Evolutionary conservation across 1,140 invertebrate genomes (phyloP), one percentile per base, ranked within the genome.

Genomic region (Drosophila ercepeae): DNA sequence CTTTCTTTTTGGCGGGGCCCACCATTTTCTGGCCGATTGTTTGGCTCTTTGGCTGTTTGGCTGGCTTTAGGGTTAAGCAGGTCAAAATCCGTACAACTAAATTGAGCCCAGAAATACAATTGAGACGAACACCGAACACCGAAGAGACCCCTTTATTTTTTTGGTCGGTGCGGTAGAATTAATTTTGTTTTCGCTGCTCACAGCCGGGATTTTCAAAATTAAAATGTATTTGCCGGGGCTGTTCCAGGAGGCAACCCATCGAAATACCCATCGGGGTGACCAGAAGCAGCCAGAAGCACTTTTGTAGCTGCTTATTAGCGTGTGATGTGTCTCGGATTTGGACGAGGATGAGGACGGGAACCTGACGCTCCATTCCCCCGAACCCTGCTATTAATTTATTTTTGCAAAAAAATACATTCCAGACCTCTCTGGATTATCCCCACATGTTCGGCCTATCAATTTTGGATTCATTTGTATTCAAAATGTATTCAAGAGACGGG

Each of bases 31-130:
- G 11, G 27, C 42, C 2, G 39, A 36, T 25, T 63, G 46, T n/a
- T n/a, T n/a, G n/a, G n/a, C n/a, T n/a, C n/a, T 42, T 63, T 54
- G 42, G 41, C 9, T 36, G 16, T 16, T 16, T 27, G 39, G 55
- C 64, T 61, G 69, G 63, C 83, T 83, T 74, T 89, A 76, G 75
- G 83, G 83, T 89, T 89, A 89, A 83, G 71, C 83, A 89, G 83
- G 83, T 89, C 84, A 89, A 89, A 89, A 89, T 89, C 78, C 75
- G 84, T 89, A 89, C 83, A 89, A 89, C 83, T 89, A 89, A 89
- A 89, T 89, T 89, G 83, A 89, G 78, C 83, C 64, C 82, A 89
- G 82, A 88, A 78, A 78, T 75, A 88, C 74, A 88, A 89, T 75
- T 75, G 82, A 60, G 61, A 67, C 50, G 60, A 25, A 32, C 27